Conservation (phyloP, 1,140 invertebrate genomes). For the fruit fly (Drosophila melanogaster) region DNA sequence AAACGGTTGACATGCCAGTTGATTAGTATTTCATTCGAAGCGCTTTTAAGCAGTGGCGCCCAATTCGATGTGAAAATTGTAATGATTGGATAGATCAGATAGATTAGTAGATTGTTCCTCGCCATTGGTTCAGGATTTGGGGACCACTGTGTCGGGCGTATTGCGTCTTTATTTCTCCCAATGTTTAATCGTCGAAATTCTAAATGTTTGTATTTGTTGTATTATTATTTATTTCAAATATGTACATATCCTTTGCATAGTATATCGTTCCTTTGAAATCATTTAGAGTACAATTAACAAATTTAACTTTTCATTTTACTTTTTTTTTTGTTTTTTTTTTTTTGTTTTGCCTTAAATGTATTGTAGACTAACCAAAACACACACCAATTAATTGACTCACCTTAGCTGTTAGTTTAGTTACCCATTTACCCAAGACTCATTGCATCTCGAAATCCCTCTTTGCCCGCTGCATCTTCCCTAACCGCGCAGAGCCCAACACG, state of each 20-base stretch:
- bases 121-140: conserved; percentile 29
- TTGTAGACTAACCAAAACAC: neutral
- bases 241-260: neutral
- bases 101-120: neutral
- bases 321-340: no score
- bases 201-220: neutral
- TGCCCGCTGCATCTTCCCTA: conserved; percentile 1
- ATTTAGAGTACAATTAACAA: no score
- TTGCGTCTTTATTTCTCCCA: conserved; percentile 47
- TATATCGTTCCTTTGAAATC: neutral
- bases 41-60: conserved; percentile 38
- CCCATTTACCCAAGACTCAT: conserved; percentile 23
- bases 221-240: neutral
- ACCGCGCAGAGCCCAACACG: conserved; percentile 92
- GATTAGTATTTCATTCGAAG: neutral
- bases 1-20: conserved; percentile 33
- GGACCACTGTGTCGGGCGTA: conserved; percentile 43
- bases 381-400: conserved; percentile 1
- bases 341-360: neutral
- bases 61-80: conserved; percentile 16
- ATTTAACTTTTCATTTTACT: neutral
- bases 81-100: neutral
- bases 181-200: neutral
- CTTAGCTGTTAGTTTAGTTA: conserved; percentile 4
- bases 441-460: conserved; percentile 13